phyloP scores from a whole-genome alignment of 1,140 invertebrate species.

The Formica selysi region DNA sequence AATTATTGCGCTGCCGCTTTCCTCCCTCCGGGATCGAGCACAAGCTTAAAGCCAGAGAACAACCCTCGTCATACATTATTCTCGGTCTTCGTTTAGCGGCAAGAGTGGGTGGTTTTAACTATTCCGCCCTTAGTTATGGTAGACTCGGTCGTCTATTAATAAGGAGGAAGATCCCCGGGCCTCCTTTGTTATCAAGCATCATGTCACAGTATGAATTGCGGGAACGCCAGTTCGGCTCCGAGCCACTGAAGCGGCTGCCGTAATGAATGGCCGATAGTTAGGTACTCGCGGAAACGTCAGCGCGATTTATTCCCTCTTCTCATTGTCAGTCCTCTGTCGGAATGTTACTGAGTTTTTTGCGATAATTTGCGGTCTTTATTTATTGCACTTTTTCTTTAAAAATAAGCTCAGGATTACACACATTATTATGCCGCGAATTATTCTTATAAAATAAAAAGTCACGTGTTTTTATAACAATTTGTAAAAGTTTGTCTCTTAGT shows the following conservation, averaged over 20 bases:
- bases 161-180: constrained; percentile 44
- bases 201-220: constrained; percentile 49
- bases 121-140: constrained; percentile 8
- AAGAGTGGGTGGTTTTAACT: constrained; percentile 48
- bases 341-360: constrained; percentile 16
- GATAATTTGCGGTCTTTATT: background rate
- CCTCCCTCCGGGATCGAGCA: constrained; percentile 5
- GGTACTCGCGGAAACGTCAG: constrained; percentile 40
- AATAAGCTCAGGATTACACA: background rate
- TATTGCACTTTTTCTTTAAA: background rate
- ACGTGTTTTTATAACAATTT: background rate
- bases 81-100: constrained; percentile 16
- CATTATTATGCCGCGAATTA: background rate
- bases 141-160: constrained; percentile 62
- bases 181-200: constrained; percentile 64
- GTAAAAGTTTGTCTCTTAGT: background rate
- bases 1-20: constrained; percentile 34
- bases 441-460: constrained; percentile 5
- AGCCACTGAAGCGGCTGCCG: constrained; percentile 12
- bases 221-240: constrained; percentile 57
- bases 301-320: constrained; percentile 5
- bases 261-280: constrained; percentile 65
- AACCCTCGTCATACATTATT: constrained; percentile 27
- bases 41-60: constrained; percentile 28
- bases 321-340: background rate